Evolutionary conservation across 1,140 invertebrate genomes (phyloP).

Genomic region (Bilobella aurantiaca): DNA sequence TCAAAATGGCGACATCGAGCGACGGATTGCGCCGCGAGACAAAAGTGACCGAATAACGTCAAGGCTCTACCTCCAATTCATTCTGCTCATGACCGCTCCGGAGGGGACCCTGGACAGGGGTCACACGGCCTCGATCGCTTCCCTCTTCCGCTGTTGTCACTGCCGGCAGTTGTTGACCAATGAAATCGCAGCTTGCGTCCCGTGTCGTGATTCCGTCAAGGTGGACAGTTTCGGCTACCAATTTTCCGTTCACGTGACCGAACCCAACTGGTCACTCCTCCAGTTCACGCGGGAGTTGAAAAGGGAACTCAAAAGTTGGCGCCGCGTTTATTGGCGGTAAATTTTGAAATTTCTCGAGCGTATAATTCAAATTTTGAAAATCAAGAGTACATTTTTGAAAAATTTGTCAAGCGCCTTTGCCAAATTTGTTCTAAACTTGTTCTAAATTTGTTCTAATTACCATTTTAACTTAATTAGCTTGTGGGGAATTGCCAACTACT

Average conservation of each 20-base stretch:
- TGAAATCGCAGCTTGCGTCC: conserved; percentile 41
- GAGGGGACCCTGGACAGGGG: conserved; percentile 59
- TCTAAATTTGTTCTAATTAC: too few species aligned
- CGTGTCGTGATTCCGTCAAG: conserved; percentile 47
- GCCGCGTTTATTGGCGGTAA: conserved; percentile 75
- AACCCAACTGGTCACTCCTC: conserved; percentile 68
- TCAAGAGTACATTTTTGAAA: too few species aligned
- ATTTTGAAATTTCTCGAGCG: background rate
- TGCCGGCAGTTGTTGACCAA: conserved; percentile 49
- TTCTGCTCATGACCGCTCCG: conserved; percentile 58
- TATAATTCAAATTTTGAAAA: too few species aligned
- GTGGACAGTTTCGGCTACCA: conserved; percentile 58
- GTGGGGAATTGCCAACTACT: background rate
- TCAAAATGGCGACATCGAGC: conserved; percentile 21
- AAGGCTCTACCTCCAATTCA: conserved; percentile 67
- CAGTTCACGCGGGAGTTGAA: conserved; percentile 66
- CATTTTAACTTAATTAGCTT: background rate
- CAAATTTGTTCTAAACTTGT: too few species aligned
- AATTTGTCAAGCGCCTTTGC: too few species aligned
- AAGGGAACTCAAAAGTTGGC: conserved; percentile 68
- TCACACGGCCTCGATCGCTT: conserved; percentile 64
- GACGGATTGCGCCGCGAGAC: conserved; percentile 49
- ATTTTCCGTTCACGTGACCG: conserved; percentile 47
- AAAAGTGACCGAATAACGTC: conserved; percentile 73
- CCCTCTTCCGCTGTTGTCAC: conserved; percentile 57